Conservation (phyloP, 2,113 vertebrate genomes). For the Phycodurus eques region DNA sequence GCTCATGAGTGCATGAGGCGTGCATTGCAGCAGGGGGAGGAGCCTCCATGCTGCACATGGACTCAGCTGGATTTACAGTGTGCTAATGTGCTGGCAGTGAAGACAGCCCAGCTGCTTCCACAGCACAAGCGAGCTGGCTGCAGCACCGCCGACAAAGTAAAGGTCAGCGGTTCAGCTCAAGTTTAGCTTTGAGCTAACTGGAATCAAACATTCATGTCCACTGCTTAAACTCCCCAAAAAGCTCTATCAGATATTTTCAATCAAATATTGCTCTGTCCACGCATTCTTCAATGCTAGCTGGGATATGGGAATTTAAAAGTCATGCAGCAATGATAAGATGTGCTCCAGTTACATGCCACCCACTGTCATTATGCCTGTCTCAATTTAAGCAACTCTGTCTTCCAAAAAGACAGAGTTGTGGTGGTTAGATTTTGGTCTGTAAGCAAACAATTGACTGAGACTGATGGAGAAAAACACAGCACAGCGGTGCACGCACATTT, state of each 20-base stretch:
- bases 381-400: constrained; percentile 29
- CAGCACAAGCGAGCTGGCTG: constrained; percentile 37
- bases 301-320: not conserved
- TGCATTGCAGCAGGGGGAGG: constrained; percentile 34
- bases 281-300: not conserved
- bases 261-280: not conserved
- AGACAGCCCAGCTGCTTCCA: constrained; percentile 60
- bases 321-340: constrained; percentile 11
- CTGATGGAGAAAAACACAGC: constrained; percentile 38
- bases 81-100: constrained; percentile 51
- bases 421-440: constrained; percentile 54
- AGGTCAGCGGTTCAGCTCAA: constrained; percentile 48
- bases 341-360: constrained; percentile 10
- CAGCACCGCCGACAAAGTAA: constrained; percentile 50
- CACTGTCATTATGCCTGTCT: constrained; percentile 11
- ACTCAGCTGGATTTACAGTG: constrained; percentile 41
- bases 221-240: constrained; percentile 3
- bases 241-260: not conserved
- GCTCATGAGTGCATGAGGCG: constrained; percentile 26
- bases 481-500: constrained; percentile 2
- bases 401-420: constrained; percentile 24
- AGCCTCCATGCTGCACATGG: constrained; percentile 43
- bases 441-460: constrained; percentile 54
- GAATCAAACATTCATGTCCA: constrained; percentile 30
- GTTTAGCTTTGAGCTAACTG: constrained; percentile 39